Percentiles rank a stretch among this genome's conserved stretches.
These are phyloP conservation scores for Diachrysia chrysitis DNA, from an alignment of 2,888 invertebrate genomes.

Conservation along the genomic window DNA sequence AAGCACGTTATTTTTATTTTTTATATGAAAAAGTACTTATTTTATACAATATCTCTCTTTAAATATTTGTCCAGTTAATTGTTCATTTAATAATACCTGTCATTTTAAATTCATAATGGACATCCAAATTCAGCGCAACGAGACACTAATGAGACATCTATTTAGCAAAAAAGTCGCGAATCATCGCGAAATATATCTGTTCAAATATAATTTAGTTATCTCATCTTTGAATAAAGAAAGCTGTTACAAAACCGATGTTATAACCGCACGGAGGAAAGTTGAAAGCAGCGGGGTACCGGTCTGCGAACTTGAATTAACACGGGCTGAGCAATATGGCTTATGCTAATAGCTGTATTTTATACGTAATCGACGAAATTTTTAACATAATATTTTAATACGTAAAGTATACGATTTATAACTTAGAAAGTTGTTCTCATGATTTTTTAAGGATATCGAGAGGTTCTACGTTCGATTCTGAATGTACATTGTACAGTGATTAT, in stretches of 20 bases:
- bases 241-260: constrained; percentile 81
- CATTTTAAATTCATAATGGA: background rate
- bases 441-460: constrained; percentile 35
- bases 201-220: constrained; percentile 75
- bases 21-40: background rate
- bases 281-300: constrained; percentile 82
- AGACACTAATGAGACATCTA: constrained; percentile 5
- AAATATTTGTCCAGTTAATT: background rate
- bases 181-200: constrained; percentile 51
- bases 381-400: constrained; percentile 28
- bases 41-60: background rate
- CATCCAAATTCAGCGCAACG: background rate
- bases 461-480: constrained; percentile 5
- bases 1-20: too few species aligned
- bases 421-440: constrained; percentile 39
- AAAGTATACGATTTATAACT: constrained; percentile 23
- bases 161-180: constrained; percentile 27
- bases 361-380: constrained; percentile 46
- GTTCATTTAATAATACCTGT: background rate
- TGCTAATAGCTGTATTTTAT: constrained; percentile 60
- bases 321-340: constrained; percentile 63
- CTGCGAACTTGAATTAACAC: constrained; percentile 72
- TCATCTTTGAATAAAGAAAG: constrained; percentile 81
- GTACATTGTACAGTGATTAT: background rate
- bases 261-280: constrained; percentile 81